These are phyloP conservation scores for Zoanthus sociatus DNA, from an alignment of 92 coral and sea anemone genomes.

Conservation along the genomic window DNA sequence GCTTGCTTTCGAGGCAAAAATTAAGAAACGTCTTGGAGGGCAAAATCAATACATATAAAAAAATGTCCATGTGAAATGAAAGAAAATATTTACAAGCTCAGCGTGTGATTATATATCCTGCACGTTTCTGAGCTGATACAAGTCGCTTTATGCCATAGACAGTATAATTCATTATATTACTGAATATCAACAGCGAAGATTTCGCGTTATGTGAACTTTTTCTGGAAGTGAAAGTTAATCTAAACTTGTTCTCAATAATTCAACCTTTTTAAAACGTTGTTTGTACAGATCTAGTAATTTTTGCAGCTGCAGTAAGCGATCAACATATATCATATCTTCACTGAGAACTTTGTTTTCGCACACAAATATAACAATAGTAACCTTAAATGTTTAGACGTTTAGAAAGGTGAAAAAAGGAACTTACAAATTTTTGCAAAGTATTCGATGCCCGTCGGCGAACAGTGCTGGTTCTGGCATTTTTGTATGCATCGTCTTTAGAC, in stretches of 20 bases:
- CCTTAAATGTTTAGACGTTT: background rate
- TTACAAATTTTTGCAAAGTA: slow-evolving; percentile 61
- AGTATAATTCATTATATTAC: background rate
- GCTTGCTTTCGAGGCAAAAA: background rate
- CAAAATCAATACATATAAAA: background rate
- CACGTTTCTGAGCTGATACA: background rate
- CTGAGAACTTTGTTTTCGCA: background rate
- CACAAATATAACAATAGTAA: background rate
- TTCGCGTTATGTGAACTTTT: background rate
- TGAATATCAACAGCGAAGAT: background rate
- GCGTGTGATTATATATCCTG: background rate
- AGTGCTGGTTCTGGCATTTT: slow-evolving; percentile 43
- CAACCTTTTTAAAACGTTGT: background rate
- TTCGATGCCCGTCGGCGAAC: slow-evolving; percentile 66
- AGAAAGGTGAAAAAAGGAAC: slow-evolving; percentile 3
- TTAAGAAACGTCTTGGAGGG: background rate
- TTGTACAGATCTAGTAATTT: background rate
- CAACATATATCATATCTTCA: background rate
- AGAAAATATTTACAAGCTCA: background rate
- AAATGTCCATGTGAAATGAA: background rate
- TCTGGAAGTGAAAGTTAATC: background rate
- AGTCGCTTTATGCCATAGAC: background rate
- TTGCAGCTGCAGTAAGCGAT: background rate
- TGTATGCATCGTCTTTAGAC: slow-evolving; percentile 74
- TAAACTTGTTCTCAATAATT: background rate